Evolutionary conservation across 2,888 invertebrate species (phyloP).

Genomic region (Drosophila yooni): DNA sequence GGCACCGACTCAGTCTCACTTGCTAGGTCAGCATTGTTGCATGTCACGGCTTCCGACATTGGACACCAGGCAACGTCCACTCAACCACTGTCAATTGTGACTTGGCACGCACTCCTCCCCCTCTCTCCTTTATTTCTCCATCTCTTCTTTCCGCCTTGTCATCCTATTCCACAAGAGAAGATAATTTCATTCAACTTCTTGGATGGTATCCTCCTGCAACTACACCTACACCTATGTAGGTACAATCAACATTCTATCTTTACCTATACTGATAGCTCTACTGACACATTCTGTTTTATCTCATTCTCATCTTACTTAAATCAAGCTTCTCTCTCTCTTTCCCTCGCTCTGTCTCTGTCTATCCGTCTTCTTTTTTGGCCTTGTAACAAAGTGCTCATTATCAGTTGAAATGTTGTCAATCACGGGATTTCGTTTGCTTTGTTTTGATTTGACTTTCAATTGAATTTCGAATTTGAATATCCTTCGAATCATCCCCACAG

Average conservation of each 20-base stretch:
- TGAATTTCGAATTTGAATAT: constrained; percentile 76
- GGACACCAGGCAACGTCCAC: constrained; percentile 54
- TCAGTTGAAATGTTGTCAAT: constrained; percentile 81
- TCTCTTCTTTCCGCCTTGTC: constrained; percentile 9
- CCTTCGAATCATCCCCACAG: constrained; percentile 27
- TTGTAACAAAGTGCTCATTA: constrained; percentile 68
- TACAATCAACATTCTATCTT: constrained; percentile 9
- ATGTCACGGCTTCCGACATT: constrained; percentile 63
- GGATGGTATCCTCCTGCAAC: constrained; percentile 18
- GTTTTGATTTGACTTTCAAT: constrained; percentile 78
- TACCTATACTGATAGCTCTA: constrained; percentile 31
- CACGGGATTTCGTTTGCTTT: constrained; percentile 72
- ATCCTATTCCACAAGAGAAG: constrained; percentile 41
- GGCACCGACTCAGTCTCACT: constrained; percentile 6
- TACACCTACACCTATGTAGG: constrained; percentile 1
- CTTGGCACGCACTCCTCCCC: constrained; percentile 22
- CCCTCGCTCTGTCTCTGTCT: neutral
- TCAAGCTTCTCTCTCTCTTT: constrained; percentile 2
- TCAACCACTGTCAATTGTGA: constrained; percentile 35
- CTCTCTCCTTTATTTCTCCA: neutral
- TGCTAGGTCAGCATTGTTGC: constrained; percentile 68
- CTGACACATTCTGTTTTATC: constrained; percentile 43
- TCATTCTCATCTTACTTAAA: constrained; percentile 7
- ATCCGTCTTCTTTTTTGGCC: constrained; percentile 12
- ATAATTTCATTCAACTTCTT: constrained; percentile 63